These are phyloP conservation scores for Anniella stebbinsi DNA, from an alignment of 2,797 vertebrate genomes.

Conservation along the genomic window DNA sequence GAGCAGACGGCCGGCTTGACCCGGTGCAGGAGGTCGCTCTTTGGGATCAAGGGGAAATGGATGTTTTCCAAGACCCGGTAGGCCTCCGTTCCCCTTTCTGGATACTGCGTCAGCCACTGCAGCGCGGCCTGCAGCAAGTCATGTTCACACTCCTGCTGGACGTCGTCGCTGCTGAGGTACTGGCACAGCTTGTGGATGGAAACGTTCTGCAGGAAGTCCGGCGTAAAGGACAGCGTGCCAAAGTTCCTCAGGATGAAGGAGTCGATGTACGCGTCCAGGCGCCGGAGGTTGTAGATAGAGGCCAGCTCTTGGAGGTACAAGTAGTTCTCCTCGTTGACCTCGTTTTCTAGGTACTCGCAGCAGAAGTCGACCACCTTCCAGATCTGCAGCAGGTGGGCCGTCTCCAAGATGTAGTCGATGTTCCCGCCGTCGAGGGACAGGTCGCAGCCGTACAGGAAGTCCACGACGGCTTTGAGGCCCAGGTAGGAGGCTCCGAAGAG, in stretches of 20 bases:
- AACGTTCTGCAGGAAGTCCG: slow-evolving; percentile 86
- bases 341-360: slow-evolving; percentile 93
- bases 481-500: slow-evolving; percentile 89
- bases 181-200: slow-evolving; percentile 86
- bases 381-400: slow-evolving; percentile 94
- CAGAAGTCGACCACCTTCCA: slow-evolving; percentile 95
- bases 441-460: slow-evolving; percentile 93
- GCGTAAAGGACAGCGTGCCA: slow-evolving; percentile 86
- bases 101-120: slow-evolving; percentile 90
- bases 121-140: slow-evolving; percentile 88
- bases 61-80: slow-evolving; percentile 88
- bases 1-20: slow-evolving; percentile 86
- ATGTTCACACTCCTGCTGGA: slow-evolving; percentile 91
- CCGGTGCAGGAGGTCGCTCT: slow-evolving; percentile 82
- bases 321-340: slow-evolving; percentile 93
- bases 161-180: slow-evolving; percentile 87
- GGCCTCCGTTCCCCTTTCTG: slow-evolving; percentile 83
- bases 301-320: slow-evolving; percentile 94
- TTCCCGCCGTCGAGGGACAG: slow-evolving; percentile 90
- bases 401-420: slow-evolving; percentile 90
- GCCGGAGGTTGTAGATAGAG: slow-evolving; percentile 91
- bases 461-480: slow-evolving; percentile 90
- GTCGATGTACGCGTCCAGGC: slow-evolving; percentile 90
- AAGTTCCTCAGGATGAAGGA: slow-evolving; percentile 89
- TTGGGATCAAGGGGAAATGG: slow-evolving; percentile 90